These are phyloP conservation scores for Apoderus coryli DNA, from an alignment of 2,888 invertebrate species.

Conservation along the genomic window DNA sequence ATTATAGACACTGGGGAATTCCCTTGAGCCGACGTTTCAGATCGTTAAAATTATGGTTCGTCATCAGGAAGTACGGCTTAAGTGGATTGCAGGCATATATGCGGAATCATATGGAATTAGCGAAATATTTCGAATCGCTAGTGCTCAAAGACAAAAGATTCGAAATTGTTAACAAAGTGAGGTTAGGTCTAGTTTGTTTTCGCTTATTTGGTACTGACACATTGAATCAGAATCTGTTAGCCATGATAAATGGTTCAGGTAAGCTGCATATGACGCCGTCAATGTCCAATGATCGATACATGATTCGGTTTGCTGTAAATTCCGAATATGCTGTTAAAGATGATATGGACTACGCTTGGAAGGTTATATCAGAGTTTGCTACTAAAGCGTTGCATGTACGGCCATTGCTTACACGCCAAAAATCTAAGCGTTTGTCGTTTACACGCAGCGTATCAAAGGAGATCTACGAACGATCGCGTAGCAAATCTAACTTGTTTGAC, in stretches of 20 bases:
- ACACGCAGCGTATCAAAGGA: constrained; percentile 41
- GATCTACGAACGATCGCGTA: constrained; percentile 36
- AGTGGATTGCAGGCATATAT: constrained; percentile 72
- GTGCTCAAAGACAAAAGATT: constrained; percentile 57
- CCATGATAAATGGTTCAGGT: constrained; percentile 68
- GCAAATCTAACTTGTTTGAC: constrained; percentile 38
- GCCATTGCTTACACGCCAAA: constrained; percentile 36
- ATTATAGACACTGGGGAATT: constrained; percentile 75
- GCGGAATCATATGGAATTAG: constrained; percentile 63
- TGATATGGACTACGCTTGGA: constrained; percentile 55
- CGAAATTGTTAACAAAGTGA: constrained; percentile 63
- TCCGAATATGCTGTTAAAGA: constrained; percentile 61
- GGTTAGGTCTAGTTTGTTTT: constrained; percentile 66
- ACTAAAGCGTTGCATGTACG: constrained; percentile 39
- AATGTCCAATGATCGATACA: constrained; percentile 57
- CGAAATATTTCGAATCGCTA: constrained; percentile 56
- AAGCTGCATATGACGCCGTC: constrained; percentile 79
- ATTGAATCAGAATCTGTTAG: constrained; percentile 60
- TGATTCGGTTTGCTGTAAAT: constrained; percentile 64
- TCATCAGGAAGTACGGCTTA: constrained; percentile 66
- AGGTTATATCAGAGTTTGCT: constrained; percentile 44
- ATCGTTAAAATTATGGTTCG: constrained; percentile 80
- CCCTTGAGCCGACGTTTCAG: constrained; percentile 73
- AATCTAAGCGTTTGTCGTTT: constrained; percentile 41
- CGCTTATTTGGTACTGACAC: constrained; percentile 51